Conservation (phyloP, 1,140 invertebrate species). For the Drosophila bifasciata region DNA sequence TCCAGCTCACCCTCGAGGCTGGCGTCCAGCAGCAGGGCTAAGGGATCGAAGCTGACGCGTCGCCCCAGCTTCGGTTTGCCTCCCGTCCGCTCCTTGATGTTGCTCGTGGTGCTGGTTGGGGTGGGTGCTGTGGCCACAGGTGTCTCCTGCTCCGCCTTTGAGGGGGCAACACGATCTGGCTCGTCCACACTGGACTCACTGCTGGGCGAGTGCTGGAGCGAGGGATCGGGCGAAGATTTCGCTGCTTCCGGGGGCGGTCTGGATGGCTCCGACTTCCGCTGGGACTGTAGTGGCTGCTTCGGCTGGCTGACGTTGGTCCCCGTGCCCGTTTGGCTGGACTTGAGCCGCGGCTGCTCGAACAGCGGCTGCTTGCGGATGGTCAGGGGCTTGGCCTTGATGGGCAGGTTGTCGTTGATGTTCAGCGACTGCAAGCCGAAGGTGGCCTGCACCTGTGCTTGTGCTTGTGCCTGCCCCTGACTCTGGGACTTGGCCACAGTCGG, state of each 20-base stretch:
- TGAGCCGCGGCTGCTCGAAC: slow-evolving; percentile 90
- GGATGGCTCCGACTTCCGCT: slow-evolving; percentile 92
- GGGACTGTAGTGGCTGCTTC: slow-evolving; percentile 82
- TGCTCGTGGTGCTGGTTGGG: slow-evolving; percentile 12
- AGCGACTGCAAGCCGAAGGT: slow-evolving; percentile 81
- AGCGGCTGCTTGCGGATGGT: slow-evolving; percentile 91
- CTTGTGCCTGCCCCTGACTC: slow-evolving; percentile 54
- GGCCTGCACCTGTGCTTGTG: slow-evolving; percentile 43
- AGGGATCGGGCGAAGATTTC: slow-evolving; percentile 34
- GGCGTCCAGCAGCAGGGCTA: slow-evolving; percentile 97
- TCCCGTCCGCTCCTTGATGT: slow-evolving; percentile 85
- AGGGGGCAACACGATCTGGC: slow-evolving; percentile 50
- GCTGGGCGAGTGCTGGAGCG: slow-evolving; percentile 65
- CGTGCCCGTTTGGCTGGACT: slow-evolving; percentile 84
- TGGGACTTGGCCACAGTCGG: slow-evolving; percentile 29
- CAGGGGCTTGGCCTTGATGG: slow-evolving; percentile 91
- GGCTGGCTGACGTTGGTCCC: slow-evolving; percentile 17
- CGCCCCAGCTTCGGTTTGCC: slow-evolving; percentile 89
- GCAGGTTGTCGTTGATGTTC: slow-evolving; percentile 85
- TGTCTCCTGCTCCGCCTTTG: slow-evolving; percentile 7
- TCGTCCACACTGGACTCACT: slow-evolving; percentile 73
- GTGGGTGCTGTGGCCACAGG: slow-evolving; percentile 6
- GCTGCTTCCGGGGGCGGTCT: slow-evolving; percentile 15
- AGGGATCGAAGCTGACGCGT: slow-evolving; percentile 98
- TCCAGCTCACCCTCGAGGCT: slow-evolving; percentile 99